These are phyloP conservation scores for Willowsia nigromaculata DNA, from an alignment of 2,888 invertebrate species.

Conservation along the genomic window DNA sequence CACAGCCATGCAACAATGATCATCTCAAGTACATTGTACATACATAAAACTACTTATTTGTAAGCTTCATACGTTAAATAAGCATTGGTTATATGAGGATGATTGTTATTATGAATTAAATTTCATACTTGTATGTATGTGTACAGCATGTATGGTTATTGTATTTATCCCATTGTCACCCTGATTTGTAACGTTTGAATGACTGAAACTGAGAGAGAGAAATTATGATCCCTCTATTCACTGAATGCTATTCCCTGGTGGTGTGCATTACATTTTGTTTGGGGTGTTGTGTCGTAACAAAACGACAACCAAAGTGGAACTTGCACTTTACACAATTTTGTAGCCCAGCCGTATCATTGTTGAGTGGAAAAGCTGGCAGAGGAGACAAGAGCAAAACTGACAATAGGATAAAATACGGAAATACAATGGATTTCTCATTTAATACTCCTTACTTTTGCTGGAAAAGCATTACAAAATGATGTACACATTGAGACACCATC, in stretches of 20 bases:
- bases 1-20: not conserved
- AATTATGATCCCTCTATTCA: constrained; percentile 13
- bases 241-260: constrained; percentile 27
- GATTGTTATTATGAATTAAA: not conserved
- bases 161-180: constrained; percentile 16
- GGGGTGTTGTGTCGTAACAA: constrained; percentile 29
- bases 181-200: constrained; percentile 48
- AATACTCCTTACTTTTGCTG: constrained; percentile 18
- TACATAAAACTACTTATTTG: not conserved
- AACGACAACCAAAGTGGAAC: constrained; percentile 9
- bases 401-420: constrained; percentile 25
- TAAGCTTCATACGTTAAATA: not conserved
- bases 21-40: not conserved
- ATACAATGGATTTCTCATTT: constrained; percentile 15
- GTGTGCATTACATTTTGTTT: constrained; percentile 47
- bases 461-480: not conserved
- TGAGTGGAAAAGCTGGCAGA: not conserved
- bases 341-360: not conserved
- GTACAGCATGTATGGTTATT: not conserved
- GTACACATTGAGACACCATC: not conserved
- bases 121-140: not conserved
- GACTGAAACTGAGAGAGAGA: constrained; percentile 7
- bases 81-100: too few species aligned
- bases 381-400: constrained; percentile 21
- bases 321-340: constrained; percentile 27